Evolutionary conservation across 35 echinoderm and acorn worm genomes (phyloP).

Genomic region (Holothuria glaberrima): DNA sequence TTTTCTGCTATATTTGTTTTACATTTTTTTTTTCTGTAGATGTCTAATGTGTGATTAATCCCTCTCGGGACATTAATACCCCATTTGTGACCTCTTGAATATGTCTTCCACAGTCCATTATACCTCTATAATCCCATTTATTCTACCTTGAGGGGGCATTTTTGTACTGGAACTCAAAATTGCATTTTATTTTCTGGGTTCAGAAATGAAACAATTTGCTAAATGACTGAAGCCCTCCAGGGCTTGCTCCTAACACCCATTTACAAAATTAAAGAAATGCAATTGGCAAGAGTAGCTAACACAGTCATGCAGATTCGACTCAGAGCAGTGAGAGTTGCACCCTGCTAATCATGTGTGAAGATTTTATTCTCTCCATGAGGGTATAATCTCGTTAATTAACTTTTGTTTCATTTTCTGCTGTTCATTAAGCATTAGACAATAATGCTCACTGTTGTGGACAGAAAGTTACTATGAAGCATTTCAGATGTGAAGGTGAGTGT

Average conservation of each 20-base stretch:
- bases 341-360: conserved; percentile 51
- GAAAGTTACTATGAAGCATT: no score
- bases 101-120: conserved; percentile 55
- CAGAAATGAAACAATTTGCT: conserved; percentile 63
- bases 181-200: conserved; percentile 51
- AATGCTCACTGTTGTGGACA: no score
- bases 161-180: conserved; percentile 41
- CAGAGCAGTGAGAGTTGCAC: conserved; percentile 35
- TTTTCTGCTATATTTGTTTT: conserved; percentile 33
- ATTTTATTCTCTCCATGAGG: conserved; percentile 52
- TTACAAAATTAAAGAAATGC: conserved; percentile 63
- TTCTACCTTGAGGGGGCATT: conserved; percentile 29
- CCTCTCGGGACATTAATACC: conserved; percentile 60
- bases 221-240: conserved; percentile 62
- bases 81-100: conserved; percentile 58
- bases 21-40: not conserved
- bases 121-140: conserved; percentile 60
- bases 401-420: conserved; percentile 55
- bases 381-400: conserved; percentile 62
- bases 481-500: no score
- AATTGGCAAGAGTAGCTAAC: conserved; percentile 27
- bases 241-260: conserved; percentile 60
- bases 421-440: conserved; percentile 32
- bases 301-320: conserved; percentile 17
- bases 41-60: conserved; percentile 46